Base-by-base conservation (phyloP, 2,888 invertebrate species). In the Heliconius charithonia region DNA sequence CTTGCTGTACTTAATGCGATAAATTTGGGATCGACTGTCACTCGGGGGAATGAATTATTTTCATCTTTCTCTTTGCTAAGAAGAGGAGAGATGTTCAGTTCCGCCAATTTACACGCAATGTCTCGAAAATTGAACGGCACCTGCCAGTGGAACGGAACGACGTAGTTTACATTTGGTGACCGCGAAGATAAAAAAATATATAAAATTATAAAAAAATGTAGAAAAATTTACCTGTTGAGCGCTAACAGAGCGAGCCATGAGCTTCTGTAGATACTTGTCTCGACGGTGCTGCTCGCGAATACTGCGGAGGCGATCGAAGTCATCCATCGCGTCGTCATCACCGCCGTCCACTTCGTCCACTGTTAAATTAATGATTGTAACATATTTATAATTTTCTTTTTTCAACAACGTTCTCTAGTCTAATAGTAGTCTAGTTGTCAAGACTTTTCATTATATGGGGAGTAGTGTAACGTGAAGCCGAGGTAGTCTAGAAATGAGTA, bases 241-340 rank as follows among this genome's bases (percentile, higher is more conserved):
- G 81, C 96, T 96, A 65, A 95, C 91, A 67, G 96, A 96, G 77
- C 97, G 94, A 0, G 95, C 96, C 89, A 96, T 91, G 9, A 96
- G 87, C 85, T 96, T 96, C 82, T 96, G 95, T 82, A 96, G 90
- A 82, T 96, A 95, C 76, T 96, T 95, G 77, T 96, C 95, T 10
- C 95, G 90, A n/a, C 97, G 95, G 86, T 97, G 96, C 85, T 96
- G 96, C 85, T 97, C 97, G 3, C 97, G 95, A 77, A 96, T 95
- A 69, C 95, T 95, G 85, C 97, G 97, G 72, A 98, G 90, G 79
- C 96, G 96, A 70, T 96, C 96, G 85, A 97, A 97, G 82, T 97
- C 97, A 85, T 97, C 97, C 78, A 96, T 95, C 63, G 89, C 91
- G 0, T 85, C 83, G 25, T 90, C 90, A 2, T 87, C 89, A 0